phyloP scores from a whole-genome alignment of 2,797 vertebrate species.

The Chlorospingus flavigularis region DNA sequence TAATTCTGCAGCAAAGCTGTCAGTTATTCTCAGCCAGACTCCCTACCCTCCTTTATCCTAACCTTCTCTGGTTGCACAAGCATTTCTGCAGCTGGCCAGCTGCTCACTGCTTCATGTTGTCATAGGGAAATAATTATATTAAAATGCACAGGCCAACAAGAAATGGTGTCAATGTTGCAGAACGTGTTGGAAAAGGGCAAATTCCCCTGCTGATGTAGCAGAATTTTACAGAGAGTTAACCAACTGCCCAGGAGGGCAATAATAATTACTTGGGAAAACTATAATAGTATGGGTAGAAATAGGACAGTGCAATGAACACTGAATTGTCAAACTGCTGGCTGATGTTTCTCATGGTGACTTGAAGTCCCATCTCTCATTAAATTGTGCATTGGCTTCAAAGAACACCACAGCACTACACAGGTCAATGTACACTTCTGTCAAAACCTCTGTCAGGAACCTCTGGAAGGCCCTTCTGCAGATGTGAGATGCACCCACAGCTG shows the following conservation, averaged over 20 bases:
- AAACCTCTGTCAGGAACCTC: neutral
- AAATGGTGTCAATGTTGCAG: neutral
- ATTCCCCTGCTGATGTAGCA: neutral
- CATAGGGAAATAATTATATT: neutral
- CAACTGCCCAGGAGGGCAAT: neutral
- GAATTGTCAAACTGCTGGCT: neutral
- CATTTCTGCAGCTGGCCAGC: conserved; percentile 16
- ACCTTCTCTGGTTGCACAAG: neutral
- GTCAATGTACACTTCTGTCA: accelerated
- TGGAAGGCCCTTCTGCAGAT: neutral
- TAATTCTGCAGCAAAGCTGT: conserved; percentile 47
- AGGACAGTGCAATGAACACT: neutral
- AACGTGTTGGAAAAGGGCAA: neutral
- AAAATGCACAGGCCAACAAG: neutral
- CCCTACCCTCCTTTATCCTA: neutral
- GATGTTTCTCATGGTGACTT: neutral
- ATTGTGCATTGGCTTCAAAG: neutral
- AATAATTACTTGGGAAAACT: neutral
- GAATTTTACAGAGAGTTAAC: neutral
- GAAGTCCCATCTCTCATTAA: neutral
- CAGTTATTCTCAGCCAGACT: neutral
- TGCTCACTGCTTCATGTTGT: neutral
- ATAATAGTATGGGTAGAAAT: neutral
- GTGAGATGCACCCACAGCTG: neutral
- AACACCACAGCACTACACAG: neutral